phyloP scores from a whole-genome alignment of 1,140 invertebrate genomes.

The Atta cephalotes region DNA sequence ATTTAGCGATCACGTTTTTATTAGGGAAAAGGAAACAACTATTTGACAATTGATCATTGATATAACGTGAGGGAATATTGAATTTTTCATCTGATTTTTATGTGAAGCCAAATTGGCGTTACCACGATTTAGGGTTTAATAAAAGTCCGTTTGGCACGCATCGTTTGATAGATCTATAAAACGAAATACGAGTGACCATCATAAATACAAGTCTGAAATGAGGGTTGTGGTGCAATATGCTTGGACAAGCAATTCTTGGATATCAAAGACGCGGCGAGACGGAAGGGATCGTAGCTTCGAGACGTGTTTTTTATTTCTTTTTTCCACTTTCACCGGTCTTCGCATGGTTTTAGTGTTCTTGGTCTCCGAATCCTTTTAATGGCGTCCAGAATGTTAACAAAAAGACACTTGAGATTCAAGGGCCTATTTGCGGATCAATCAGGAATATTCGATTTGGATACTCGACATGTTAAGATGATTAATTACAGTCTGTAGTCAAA shows the following conservation, averaged over 20 bases:
- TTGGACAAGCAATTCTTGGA: neutral
- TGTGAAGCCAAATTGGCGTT: neutral
- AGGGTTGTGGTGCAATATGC: slow-evolving; percentile 4
- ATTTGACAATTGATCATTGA: neutral
- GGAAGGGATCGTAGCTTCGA: neutral
- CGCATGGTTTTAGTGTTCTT: neutral
- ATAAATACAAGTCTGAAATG: slow-evolving; percentile 15
- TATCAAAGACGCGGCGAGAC: neutral
- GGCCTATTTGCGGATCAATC: neutral
- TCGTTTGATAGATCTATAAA: slow-evolving; percentile 27
- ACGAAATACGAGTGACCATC: slow-evolving; percentile 12
- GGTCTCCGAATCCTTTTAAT: slow-evolving; percentile 7
- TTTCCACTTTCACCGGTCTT: neutral
- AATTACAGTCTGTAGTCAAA: neutral
- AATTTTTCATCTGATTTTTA: neutral
- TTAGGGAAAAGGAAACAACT: neutral
- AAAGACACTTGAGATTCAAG: slow-evolving; percentile 4
- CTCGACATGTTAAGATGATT: slow-evolving; percentile 8
- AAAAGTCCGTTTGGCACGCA: neutral
- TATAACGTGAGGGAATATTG: neutral
- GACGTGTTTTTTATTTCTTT: neutral
- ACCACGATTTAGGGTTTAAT: neutral
- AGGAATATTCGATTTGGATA: slow-evolving; percentile 11
- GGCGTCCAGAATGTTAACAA: neutral
- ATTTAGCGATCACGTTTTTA: neutral